These are phyloP conservation scores for Diacarnus erythraeanus DNA, from an alignment of 37 sponge, comb jelly and placozoan species.

Conservation along the genomic window DNA sequence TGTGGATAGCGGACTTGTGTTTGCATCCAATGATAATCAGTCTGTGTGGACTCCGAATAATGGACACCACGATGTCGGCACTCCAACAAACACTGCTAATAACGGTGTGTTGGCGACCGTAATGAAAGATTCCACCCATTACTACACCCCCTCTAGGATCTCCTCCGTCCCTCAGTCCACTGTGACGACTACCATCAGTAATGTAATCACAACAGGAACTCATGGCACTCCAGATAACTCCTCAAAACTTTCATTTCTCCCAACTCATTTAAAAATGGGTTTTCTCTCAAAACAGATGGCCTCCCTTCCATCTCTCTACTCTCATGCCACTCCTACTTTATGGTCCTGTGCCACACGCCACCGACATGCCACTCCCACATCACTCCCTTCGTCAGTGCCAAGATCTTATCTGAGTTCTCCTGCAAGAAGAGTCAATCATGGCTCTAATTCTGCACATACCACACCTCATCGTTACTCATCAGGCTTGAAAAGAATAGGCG, in stretches of 20 bases:
- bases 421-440: neutral
- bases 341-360: neutral
- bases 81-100: neutral
- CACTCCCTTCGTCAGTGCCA: neutral
- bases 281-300: neutral
- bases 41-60: neutral
- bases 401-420: neutral
- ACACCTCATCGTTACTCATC: neutral
- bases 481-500: neutral
- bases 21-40: neutral
- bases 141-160: neutral
- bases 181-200: neutral
- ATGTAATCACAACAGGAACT: neutral
- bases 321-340: neutral
- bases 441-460: neutral
- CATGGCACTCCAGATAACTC: neutral
- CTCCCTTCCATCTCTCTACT: neutral
- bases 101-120: neutral
- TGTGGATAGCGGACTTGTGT: neutral
- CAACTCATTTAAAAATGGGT: neutral
- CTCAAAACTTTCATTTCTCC: neutral
- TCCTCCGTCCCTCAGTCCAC: neutral
- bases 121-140: neutral
- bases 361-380: neutral
- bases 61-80: neutral